Base-by-base conservation (phyloP, 2,113 vertebrate species). In the Malurus melanocephalus region DNA sequence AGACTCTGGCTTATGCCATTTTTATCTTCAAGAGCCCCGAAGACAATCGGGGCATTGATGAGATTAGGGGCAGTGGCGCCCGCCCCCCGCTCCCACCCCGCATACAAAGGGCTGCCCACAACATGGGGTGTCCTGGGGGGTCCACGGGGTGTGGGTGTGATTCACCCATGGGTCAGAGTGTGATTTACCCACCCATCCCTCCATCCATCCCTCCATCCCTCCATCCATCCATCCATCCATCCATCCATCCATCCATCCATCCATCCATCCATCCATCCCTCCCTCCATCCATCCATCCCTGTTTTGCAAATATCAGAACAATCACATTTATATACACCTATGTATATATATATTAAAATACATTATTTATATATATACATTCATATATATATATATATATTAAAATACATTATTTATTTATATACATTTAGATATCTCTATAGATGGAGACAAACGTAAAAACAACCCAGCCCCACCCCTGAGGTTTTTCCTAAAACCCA, bases 41-140 rank as follows among this genome's bases (percentile, higher is more conserved):
- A 95, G 93, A 97, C 96, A 97, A 97, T 97, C 67, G 66, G 94
- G 48, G 88, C 96, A 95, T 95, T 96, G 97, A 97, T 91, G 95
- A 96, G 97, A 97, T 97, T 97, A 97, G 92, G 93, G 80, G 62
- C 60, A 49, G 53, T 32, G 9, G 74, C 38, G 27, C 91, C 92
- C 53, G 23, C 32, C 72, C 87, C 67, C 85, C 1, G 4, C 79
- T 40, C 75, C 87, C 42, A 0, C 51, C 89, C 93, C 94, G 96
- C 96, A 97, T 96, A 97, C 97, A 97, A 97, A 97, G 95, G 78
- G 65, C 48, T 0, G 10, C 59, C 38, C 38, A 38, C 38, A 10
- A 38, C 38, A 38, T 38, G 38, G 38, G 38, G 38, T 38, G 38
- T 38, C 4, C 64, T 5, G 19, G 51, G 56, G 17, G 30, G 38